Evolutionary conservation across 2,888 invertebrate genomes (phyloP), one percentile per base, ranked within the genome.

Genomic region (Hydrotaea diabolus): DNA sequence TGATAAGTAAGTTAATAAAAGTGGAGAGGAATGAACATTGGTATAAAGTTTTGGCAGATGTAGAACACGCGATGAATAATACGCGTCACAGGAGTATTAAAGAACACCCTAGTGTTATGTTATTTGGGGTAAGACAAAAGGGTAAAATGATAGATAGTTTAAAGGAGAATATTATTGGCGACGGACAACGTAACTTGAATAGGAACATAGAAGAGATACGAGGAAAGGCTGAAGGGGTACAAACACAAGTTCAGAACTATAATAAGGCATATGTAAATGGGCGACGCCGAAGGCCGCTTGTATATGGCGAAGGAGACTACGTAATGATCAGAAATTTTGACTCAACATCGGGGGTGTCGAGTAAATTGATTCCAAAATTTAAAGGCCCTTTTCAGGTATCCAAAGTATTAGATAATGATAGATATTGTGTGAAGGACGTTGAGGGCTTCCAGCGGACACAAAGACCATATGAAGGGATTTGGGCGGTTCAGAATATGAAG

Each of bases 21-120:
- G 23, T 13, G 4, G 64, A 76, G 26, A 17, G 23, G 31, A 80
- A 76, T 26, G n/a, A 9, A n/a, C 31, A 62, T 3, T 77, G 72
- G 75, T 69, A 86, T 53, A 77, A 15, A 2, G 77, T 84, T 7
- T 62, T 85, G 15, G 19, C 74, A 21, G 73, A 69, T 0, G 77
- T 86, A 0, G 83, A 87, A 43, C 31, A 75, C 31, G 78, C 86
- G 1, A 59, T 87, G 62, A 85, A 87, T 53, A 87, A 87, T 36
- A 85, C 84, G 0, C 23, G 85, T 13, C 82, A 83, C 31, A 85
- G 86, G 21, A 76, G 77, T n/a, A 74, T 82, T 31, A 39, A 57
- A 0, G 46, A 75, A 46, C 39, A 74, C 17, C 85, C 84, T 71
- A 87, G 83, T n/a, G 39, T 13, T n/a, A 77, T 85, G 62, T 55